Evolutionary conservation across 2,113 vertebrate species (phyloP).

Genomic region (Halichoeres trimaculatus): DNA sequence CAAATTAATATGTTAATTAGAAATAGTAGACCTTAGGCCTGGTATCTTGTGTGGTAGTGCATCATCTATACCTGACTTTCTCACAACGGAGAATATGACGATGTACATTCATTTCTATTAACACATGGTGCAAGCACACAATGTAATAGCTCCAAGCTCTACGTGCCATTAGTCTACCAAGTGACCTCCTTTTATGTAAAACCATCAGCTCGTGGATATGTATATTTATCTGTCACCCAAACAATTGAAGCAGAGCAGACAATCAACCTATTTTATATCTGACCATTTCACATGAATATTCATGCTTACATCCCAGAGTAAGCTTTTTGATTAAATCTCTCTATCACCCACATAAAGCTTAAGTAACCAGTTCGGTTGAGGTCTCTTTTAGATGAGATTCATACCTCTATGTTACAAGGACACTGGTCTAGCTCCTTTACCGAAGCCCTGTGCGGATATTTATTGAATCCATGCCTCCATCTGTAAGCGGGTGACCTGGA

Average conservation of each 20-base stretch:
- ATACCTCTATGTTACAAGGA: not conserved
- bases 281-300: not conserved
- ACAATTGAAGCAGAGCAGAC: not conserved
- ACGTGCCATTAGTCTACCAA: not conserved
- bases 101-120: not conserved
- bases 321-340: not conserved
- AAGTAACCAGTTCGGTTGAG: not conserved
- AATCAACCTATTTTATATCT: not conserved
- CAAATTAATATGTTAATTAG: not conserved
- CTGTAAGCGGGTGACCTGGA: not conserved
- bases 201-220: not conserved
- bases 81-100: not conserved
- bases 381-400: not conserved
- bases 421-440: not conserved
- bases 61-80: not conserved
- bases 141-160: not conserved
- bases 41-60: not conserved
- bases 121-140: not conserved
- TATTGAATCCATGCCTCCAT: not conserved
- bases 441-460: not conserved
- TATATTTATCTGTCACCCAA: not conserved
- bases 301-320: not conserved
- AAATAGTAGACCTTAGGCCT: not conserved
- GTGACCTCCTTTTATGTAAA: not conserved
- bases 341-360: slow-evolving; percentile 11